Base-by-base conservation (phyloP, 2,888 invertebrate species). In the Pardosa pseudoannulata region DNA sequence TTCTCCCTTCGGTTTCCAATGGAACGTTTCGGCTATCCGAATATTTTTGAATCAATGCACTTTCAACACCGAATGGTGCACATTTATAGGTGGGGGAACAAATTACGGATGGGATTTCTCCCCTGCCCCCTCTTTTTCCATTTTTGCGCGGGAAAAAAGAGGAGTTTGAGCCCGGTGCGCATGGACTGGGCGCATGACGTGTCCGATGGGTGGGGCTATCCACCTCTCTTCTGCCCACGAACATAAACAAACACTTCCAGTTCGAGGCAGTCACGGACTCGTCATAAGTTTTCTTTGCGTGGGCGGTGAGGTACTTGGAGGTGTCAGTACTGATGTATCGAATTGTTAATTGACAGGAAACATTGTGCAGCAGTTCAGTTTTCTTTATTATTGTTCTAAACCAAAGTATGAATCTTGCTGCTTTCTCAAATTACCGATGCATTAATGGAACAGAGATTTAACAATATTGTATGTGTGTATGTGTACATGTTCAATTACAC, bases 11-110 rank as follows among this genome's bases (percentile, higher is more conserved):
- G 16, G n/a, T 46, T 46, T 46, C 16, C 16, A 46, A 46, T 46
- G 46, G n/a, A 16, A 2, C 46, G 11, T 46, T 46, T 11, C 16
- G 16, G 46, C 46, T 46, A 16, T 46, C 46, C 11, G 46, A 46
- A 46, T 46, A 46, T 46, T 46, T 46, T 46, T 46, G 46, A 46
- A 46, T 46, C 46, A 46, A 46, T 46, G 46, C 46, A 16, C 11
- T 16, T 46, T 46, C 2, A 36, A 16, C 11, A 2, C 46, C 11
- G 46, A 46, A 46, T 16, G 5, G 9, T 16, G 11, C 46, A 6
- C 5, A 6, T 9, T 46, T 46, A 9, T 9, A 9, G 16, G 5
- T 6, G 2, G 46, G 46, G 46, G 46, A 2, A 46, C 2, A 46
- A 46, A 46, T 46, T 16, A 16, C 46, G 5, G n/a, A 16, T 16